phyloP scores from a whole-genome alignment of 1,140 invertebrate genomes.

The Coenobita brevimanus region DNA sequence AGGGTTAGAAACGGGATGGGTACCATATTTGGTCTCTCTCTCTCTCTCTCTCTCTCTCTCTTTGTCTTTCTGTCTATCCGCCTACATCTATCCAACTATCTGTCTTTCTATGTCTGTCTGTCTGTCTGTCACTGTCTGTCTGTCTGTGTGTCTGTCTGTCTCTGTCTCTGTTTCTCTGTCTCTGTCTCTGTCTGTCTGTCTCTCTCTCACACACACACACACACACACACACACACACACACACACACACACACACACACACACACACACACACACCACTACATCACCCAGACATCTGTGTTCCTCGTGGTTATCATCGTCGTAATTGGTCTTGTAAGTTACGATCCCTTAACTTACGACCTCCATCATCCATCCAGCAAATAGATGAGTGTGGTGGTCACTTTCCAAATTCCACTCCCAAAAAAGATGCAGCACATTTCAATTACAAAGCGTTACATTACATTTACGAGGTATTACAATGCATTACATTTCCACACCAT shows the following conservation, averaged over 20 bases:
- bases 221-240: neutral
- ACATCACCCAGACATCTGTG: no score
- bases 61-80: neutral
- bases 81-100: no score
- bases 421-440: neutral
- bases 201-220: neutral
- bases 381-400: no score
- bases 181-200: constrained; percentile 13
- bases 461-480: constrained; percentile 24
- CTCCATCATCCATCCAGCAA: no score
- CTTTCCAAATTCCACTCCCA: no score
- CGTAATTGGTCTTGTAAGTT: no score
- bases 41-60: neutral
- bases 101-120: no score
- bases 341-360: no score
- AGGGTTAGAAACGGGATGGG: no score
- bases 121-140: no score
- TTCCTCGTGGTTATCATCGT: no score
- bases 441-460: constrained; percentile 16
- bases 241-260: neutral
- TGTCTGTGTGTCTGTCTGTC: neutral
- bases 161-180: neutral
- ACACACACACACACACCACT: no score
- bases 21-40: neutral
- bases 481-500: constrained; percentile 20